These are phyloP conservation scores for Oligia fasciuncula DNA, from an alignment of 2,888 invertebrate genomes.

Conservation along the genomic window DNA sequence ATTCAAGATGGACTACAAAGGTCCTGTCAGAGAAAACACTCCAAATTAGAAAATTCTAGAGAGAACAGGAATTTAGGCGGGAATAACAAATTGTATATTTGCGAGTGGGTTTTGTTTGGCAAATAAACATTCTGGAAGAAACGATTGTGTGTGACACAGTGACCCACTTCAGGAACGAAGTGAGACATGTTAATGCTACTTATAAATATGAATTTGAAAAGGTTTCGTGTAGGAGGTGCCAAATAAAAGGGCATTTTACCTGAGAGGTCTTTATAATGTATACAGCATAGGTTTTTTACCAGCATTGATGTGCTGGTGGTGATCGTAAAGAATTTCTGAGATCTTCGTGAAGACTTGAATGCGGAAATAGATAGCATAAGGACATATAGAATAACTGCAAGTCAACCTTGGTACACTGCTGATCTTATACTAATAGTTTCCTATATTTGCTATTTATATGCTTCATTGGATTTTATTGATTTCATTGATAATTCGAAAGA, in stretches of 20 bases:
- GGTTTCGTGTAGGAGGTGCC: background rate
- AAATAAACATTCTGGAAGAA: constrained; percentile 10
- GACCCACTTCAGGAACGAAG: background rate
- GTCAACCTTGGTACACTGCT: constrained; percentile 19
- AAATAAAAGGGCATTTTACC: background rate
- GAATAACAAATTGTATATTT: background rate
- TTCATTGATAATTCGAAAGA: constrained; percentile 14
- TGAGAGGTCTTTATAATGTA: background rate
- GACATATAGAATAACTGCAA: constrained; percentile 11
- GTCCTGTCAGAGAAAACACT: constrained; percentile 5
- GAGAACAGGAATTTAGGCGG: background rate
- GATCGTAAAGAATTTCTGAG: background rate
- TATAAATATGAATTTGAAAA: constrained; percentile 5
- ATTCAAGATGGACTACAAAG: constrained; percentile 16
- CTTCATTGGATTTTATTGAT: constrained; percentile 30
- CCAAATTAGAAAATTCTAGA: constrained; percentile 7
- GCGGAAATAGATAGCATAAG: constrained; percentile 16
- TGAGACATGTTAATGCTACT: background rate
- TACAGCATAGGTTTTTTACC: background rate
- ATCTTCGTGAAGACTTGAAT: background rate
- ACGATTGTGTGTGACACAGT: background rate
- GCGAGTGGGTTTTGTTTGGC: background rate
- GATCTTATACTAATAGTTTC: constrained; percentile 16
- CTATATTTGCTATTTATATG: constrained; percentile 21
- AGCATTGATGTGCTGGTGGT: too few species aligned